Base-by-base conservation (phyloP, 2,888 invertebrate species). In the Iselma pallidipennis region DNA sequence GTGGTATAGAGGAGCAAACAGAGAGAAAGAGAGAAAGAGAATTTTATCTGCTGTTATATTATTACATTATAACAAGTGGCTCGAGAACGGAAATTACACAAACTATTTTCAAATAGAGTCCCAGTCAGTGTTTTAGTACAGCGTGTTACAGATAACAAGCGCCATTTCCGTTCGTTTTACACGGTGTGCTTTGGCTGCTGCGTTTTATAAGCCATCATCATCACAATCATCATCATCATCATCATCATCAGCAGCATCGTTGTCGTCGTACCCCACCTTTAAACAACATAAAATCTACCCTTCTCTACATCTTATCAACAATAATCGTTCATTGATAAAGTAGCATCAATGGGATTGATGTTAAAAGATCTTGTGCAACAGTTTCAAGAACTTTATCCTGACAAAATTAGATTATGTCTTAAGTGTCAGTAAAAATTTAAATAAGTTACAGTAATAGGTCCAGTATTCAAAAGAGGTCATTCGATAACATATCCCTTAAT, bases 31-130 rank as follows among this genome's bases (percentile, higher is more conserved):
- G 66, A 69, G 67, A 67, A 71, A 61, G n/a, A 58, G 55, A 58
- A 69, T 74, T 75, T 77, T 78, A 76, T 77, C 77, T 77, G 72
- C 73, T 67, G 74, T 74, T 76, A 77, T 77, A 78, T 80, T 80
- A 81, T 80, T 80, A 80, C 79, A 76, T 80, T 80, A 80, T 81
- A 80, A 80, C 80, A 80, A 80, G 81, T 79, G 81, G 78, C 78
- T 76, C 77, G 78, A 76, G 74, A 77, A 74, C 81, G 81, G 82
- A 82, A 82, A 82, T 82, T 81, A 81, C 81, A 80, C 79, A 81
- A 82, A 82, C 82, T 82, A 82, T 81, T 82, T 82, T 82, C 81
- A 78, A 82, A 81, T 81, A 79, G 79, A 77, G 76, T 79, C 78
- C 76, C 78, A 77, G 74, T 77, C 77, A 76, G 75, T 79, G 78